Evolutionary conservation across 2,797 vertebrate genomes (phyloP).

Genomic region (Vipera ursinii): DNA sequence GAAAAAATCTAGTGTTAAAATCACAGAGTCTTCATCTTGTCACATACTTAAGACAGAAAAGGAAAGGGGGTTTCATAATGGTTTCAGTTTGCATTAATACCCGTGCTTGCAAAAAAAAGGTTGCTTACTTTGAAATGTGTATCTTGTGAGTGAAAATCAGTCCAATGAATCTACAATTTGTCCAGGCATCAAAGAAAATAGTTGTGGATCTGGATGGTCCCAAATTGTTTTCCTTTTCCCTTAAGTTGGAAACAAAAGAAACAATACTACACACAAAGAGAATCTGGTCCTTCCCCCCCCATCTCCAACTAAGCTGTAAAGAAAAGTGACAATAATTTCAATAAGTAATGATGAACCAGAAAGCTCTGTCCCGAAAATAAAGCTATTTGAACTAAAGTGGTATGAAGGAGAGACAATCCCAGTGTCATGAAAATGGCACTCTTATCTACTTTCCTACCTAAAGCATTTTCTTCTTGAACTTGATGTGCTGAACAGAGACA

Average conservation of each 20-base stretch:
- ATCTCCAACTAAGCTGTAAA: background rate
- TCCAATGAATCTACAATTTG: background rate
- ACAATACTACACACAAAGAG: too few species aligned
- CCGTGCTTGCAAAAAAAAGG: background rate
- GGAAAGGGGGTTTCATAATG: background rate
- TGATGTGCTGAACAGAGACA: background rate
- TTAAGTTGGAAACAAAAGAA: background rate
- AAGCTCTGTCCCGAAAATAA: background rate
- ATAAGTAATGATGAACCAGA: background rate
- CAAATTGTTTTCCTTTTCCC: background rate
- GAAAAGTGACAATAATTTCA: background rate
- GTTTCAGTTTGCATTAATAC: background rate
- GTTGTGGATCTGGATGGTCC: background rate
- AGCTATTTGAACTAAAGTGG: background rate
- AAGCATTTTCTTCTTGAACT: background rate
- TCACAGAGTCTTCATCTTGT: background rate
- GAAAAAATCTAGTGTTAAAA: background rate
- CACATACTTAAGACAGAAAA: background rate
- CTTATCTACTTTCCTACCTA: background rate
- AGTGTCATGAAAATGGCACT: background rate
- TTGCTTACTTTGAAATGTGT: background rate
- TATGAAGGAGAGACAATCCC: background rate
- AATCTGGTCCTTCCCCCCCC: background rate
- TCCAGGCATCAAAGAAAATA: background rate
- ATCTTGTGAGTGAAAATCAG: background rate